These are phyloP conservation scores for Tipula lateralis DNA, from an alignment of 2,888 invertebrate genomes.

Conservation along the genomic window DNA sequence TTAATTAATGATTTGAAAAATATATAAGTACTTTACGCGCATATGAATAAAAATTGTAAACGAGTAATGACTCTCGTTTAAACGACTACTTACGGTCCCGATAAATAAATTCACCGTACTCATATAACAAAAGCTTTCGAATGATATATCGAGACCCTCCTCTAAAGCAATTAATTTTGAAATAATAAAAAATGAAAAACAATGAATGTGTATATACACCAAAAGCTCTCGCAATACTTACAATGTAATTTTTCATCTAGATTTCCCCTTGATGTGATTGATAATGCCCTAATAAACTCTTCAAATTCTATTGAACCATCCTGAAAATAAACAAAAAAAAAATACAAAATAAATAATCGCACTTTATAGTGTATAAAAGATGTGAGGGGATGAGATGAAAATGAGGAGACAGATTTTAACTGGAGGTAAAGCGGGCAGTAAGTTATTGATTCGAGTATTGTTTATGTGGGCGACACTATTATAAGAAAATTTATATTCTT, in stretches of 20 bases:
- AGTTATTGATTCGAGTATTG: no score
- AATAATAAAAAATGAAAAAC: neutral
- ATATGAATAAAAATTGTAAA: no score
- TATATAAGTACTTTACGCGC: no score
- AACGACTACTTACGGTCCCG: no score
- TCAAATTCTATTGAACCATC: slow-evolving; percentile 99
- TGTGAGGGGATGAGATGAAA: neutral
- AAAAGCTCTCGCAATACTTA: slow-evolving; percentile 56
- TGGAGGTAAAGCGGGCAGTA: no score
- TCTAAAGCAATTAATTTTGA: neutral
- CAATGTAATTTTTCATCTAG: slow-evolving; percentile 98
- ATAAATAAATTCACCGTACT: no score
- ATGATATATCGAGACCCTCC: neutral
- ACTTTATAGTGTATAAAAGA: neutral
- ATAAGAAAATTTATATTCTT: no score
- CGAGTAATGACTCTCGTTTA: no score
- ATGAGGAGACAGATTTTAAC: neutral
- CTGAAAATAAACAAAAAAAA: slow-evolving; percentile 53
- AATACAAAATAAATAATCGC: neutral
- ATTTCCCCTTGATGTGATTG: slow-evolving; percentile 97
- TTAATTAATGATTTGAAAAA: no score
- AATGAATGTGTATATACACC: no score
- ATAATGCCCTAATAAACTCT: slow-evolving; percentile 96
- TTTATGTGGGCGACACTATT: no score
- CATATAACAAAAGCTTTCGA: no score